Evolutionary conservation across 2,113 vertebrate genomes (phyloP).

Genomic region (Alexandromys fortis): DNA sequence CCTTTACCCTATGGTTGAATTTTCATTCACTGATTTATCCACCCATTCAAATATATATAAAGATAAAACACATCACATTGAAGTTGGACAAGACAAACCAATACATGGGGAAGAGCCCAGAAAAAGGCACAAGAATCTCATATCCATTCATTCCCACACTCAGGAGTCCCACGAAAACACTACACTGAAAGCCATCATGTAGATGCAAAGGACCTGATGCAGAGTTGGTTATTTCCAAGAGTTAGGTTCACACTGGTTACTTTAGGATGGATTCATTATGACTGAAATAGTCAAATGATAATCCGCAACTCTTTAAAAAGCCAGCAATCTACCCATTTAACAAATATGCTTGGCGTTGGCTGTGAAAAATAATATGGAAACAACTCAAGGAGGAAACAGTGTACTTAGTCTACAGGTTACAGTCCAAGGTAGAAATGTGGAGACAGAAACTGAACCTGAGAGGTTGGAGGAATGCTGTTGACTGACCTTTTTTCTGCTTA

Average conservation of each 20-base stretch:
- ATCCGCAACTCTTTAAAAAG: background rate
- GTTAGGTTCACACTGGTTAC: no score
- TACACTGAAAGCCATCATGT: background rate
- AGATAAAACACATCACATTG: background rate
- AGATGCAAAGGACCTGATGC: background rate
- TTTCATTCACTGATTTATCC: background rate
- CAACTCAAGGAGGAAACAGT: background rate
- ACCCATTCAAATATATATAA: background rate
- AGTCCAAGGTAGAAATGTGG: fast-evolving
- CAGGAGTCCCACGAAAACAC: background rate
- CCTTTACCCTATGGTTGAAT: background rate
- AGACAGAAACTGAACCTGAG: background rate
- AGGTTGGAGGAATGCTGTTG: background rate
- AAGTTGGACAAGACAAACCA: background rate
- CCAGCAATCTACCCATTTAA: background rate
- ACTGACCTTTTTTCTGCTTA: background rate
- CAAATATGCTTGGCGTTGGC: background rate
- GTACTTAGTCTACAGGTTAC: background rate
- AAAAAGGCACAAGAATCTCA: background rate
- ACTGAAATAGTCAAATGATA: background rate
- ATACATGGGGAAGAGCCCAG: background rate
- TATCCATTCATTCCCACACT: background rate
- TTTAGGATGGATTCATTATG: background rate
- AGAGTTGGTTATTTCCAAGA: background rate
- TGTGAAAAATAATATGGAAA: background rate